phyloP scores from a whole-genome alignment of 2,113 vertebrate genomes.

The Candoia aspera region DNA sequence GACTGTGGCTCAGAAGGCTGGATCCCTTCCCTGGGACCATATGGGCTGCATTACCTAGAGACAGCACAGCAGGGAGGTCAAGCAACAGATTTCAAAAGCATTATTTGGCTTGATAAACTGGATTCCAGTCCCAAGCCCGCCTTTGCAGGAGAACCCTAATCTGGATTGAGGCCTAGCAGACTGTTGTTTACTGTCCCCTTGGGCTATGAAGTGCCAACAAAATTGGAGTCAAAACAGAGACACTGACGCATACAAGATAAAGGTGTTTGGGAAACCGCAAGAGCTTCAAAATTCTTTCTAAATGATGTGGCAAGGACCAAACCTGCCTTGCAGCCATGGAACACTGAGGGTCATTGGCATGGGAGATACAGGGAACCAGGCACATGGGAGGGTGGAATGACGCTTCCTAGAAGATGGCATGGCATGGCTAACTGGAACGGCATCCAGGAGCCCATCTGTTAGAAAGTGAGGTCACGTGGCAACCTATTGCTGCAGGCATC shows the following conservation, averaged over 20 bases:
- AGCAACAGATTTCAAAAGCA: not conserved
- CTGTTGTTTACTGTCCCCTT: not conserved
- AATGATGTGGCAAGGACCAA: not conserved
- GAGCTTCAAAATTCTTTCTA: not conserved
- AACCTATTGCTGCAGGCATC: not conserved
- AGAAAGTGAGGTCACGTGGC: not conserved
- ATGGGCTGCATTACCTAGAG: constrained; percentile 14
- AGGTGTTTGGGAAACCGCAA: not conserved
- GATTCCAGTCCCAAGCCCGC: not conserved
- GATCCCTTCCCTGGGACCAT: not conserved
- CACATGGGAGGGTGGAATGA: not conserved
- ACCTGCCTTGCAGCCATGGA: not conserved
- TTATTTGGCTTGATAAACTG: not conserved
- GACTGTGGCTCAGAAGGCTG: not conserved
- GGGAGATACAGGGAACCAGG: not conserved
- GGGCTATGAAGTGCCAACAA: no score
- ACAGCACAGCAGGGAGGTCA: not conserved
- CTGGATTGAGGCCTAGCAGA: constrained; percentile 4
- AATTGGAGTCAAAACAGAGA: not conserved
- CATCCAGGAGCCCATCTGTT: not conserved
- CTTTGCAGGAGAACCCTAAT: constrained; percentile 11
- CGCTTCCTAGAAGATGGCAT: not conserved
- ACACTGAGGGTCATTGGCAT: not conserved
- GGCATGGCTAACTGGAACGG: not conserved
- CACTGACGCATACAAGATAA: not conserved